Base-by-base conservation (phyloP, 1,140 invertebrate species). In the Fragariocoptes setiger region DNA sequence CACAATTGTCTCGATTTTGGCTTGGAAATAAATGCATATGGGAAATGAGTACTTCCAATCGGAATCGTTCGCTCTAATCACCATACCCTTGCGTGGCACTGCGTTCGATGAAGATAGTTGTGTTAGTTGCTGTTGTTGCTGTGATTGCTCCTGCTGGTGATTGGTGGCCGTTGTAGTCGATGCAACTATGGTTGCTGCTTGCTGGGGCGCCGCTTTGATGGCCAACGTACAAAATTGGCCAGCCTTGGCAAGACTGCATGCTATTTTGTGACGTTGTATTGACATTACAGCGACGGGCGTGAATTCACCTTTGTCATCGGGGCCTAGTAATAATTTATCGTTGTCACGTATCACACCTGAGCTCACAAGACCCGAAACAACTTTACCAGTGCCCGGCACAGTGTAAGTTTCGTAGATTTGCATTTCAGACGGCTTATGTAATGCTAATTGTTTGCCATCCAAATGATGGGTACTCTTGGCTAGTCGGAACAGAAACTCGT, bases 391-490 rank as follows among this genome's bases (percentile, higher is more conserved):
- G 40, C 65, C 60, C n/a, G 76, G 74, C 37, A 78, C 49, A 53
- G 65, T 61, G 52, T 86, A 86, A 18, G 77, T 80, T 60, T 92
- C 82, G 54, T 92, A 80, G 31, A 92, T 73, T 63, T 86, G 88
- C 25, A 36, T 31, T 22, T 31, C 15, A 42, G 20, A 36, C 31
- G 14, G 19, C 37, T 16, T 14, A 46, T 14, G n/a, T 19, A 44
- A 2, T 16, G 31, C 17, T 18, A 21, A 12, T 4, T 42, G 5
- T 15, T 3, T n/a, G 21, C 4, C 15, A 37, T 37, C 41, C 3
- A 44, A 19, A 3, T 44, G 14, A 31, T 4, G 13, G 12, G 8
- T 44, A 31, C 5, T 13, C 14, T 8, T 21, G 12, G 39, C 35
- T 25, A 18, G 4, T 17, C 37, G 25, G 46, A 63, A 58, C 52